phyloP scores from a whole-genome alignment of 2,888 invertebrate species.

The Perdita meconis region DNA sequence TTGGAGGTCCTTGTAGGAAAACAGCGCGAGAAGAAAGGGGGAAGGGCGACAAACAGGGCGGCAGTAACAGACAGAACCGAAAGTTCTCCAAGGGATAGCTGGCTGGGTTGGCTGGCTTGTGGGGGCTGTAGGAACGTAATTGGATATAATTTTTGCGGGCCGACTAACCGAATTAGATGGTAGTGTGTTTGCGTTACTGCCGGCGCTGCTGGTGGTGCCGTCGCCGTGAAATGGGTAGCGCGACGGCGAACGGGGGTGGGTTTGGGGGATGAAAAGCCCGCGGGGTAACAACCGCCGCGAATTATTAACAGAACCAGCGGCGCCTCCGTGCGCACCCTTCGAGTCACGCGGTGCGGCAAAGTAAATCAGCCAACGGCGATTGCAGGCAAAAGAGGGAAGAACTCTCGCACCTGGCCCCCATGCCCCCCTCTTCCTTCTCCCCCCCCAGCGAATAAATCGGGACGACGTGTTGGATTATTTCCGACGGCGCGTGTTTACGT shows the following conservation, averaged over 20 bases:
- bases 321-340: slow-evolving; percentile 65
- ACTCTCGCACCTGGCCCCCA: slow-evolving; percentile 17
- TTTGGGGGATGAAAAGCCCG: slow-evolving; percentile 67
- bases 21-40: slow-evolving; percentile 19
- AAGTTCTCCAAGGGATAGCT: slow-evolving; percentile 50
- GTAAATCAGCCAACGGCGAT: slow-evolving; percentile 72
- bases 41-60: slow-evolving; percentile 54
- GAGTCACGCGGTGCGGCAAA: slow-evolving; percentile 65
- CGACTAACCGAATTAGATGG: slow-evolving; percentile 78
- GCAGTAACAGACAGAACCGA: slow-evolving; percentile 32
- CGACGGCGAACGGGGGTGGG: slow-evolving; percentile 42
- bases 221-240: slow-evolving; percentile 54
- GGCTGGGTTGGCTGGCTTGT: slow-evolving; percentile 60
- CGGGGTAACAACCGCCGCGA: slow-evolving; percentile 71
- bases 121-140: slow-evolving; percentile 73
- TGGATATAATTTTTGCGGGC: slow-evolving; percentile 79
- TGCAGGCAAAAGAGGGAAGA: slow-evolving; percentile 50
- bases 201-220: slow-evolving; percentile 56
- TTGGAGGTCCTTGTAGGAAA: slow-evolving; percentile 31
- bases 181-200: slow-evolving; percentile 75
- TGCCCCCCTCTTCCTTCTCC: background rate
- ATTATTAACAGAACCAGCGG: slow-evolving; percentile 73
- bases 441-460: slow-evolving; percentile 53
- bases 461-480: slow-evolving; percentile 50
- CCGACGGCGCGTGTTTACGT: slow-evolving; percentile 25